Evolutionary conservation across 2,888 invertebrate genomes (phyloP).

Genomic region (Balanococcus diminutus): DNA sequence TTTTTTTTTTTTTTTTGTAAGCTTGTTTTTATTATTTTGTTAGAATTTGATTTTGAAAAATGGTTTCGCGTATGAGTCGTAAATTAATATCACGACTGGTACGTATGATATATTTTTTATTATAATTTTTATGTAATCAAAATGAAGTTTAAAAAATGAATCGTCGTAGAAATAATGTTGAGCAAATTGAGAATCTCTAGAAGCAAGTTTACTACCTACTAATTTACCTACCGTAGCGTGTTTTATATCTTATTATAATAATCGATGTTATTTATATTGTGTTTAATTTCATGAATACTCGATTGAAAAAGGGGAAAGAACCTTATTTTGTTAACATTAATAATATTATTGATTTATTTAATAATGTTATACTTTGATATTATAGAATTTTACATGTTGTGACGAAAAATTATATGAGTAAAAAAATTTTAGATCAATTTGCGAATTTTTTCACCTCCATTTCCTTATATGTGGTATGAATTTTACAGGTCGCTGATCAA

Average conservation of each 20-base stretch:
- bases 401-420: constrained; percentile 46
- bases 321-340: constrained; percentile 23
- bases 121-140: not conserved
- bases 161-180: constrained; percentile 10
- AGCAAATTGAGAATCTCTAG: constrained; percentile 22
- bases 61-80: not conserved
- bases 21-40: constrained; percentile 15
- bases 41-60: not conserved
- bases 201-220: constrained; percentile 12
- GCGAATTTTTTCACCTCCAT: not conserved
- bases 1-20: not conserved
- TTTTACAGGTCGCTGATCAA: not conserved
- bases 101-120: not conserved
- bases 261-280: constrained; percentile 27
- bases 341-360: constrained; percentile 15
- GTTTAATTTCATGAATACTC: constrained; percentile 22
- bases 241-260: constrained; percentile 13
- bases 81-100: not conserved
- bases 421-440: constrained; percentile 41
- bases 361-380: constrained; percentile 31
- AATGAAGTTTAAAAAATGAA: not conserved
- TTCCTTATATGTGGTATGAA: no score
- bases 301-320: not conserved
- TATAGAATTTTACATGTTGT: constrained; percentile 49
- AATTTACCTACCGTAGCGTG: constrained; percentile 2